Evolutionary conservation across 2,888 invertebrate genomes (phyloP), one percentile per base, ranked within the genome.

Genomic region (Polydrusus cervinus): DNA sequence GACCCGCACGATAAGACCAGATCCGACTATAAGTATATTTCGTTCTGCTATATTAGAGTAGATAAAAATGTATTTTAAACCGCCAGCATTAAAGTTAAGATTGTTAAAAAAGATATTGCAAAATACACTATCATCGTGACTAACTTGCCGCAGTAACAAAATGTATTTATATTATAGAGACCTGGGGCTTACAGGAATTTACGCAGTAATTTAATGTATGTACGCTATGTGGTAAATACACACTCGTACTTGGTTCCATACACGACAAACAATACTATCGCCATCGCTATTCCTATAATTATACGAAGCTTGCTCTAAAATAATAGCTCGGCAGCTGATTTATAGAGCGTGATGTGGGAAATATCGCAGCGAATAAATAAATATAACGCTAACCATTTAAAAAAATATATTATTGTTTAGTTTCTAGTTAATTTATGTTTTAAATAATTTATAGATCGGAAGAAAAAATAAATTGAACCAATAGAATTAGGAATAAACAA

Each of bases 211-310:
- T 64, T 64, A 64, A 49, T 64, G 47, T 64, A 18, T 60, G 30
- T 49, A 34, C 49, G 64, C 34, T 16, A 34, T 49, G 34, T 30
- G 34, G 64, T 49, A 16, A 64, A 64, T 64, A 47, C 49, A 64
- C 45, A 64, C 64, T 64, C 34, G 30, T 64, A 49, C 49, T 47
- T 64, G 64, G 49, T 64, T 25, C 49, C 16, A 45, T 49, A 64
- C 64, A 64, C 64, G 64, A 64, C 64, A 64, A 16, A 62, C 62
- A 45, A 64, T 64, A 64, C 25, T 64, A 64, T 25, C 49, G 30
- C 47, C 20, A 47, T 64, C 49, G 64, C 49, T 64, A 11, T 30
- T 47, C 30, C 14, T 16, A 47, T 64, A 64, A 47, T 45, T 64
- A 49, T 49, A 64, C 7, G 47, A 47, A 64, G 49, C 49, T 64